phyloP scores from a whole-genome alignment of 2,113 vertebrate genomes.

The Terrapene triunguis region DNA sequence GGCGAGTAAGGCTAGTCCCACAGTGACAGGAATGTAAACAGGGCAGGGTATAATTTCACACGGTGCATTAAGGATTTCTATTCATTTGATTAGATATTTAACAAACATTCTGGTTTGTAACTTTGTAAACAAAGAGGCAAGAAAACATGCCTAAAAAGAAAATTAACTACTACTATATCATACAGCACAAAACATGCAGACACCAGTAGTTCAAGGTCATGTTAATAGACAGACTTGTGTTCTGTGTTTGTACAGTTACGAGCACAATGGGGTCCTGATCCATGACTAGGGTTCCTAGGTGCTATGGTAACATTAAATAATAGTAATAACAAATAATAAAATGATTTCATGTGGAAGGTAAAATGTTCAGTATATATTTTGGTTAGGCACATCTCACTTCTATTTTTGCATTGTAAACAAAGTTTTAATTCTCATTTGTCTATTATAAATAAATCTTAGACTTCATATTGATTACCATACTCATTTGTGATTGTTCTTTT shows the following conservation, averaged over 20 bases:
- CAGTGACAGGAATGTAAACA: neutral
- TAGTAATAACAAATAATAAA: neutral
- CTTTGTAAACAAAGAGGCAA: neutral
- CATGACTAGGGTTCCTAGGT: neutral
- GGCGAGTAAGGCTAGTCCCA: neutral
- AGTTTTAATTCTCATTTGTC: neutral
- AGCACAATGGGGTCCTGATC: neutral
- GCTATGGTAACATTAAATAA: neutral
- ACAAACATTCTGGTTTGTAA: neutral
- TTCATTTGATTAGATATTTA: neutral
- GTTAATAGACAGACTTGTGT: neutral
- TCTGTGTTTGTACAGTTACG: neutral
- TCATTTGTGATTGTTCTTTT: fast-evolving
- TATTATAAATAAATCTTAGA: neutral
- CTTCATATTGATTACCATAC: neutral
- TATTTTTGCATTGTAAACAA: neutral
- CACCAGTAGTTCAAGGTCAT: neutral
- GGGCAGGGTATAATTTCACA: fast-evolving
- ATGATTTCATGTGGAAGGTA: neutral
- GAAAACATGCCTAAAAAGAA: neutral
- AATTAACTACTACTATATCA: neutral
- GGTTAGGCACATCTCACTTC: neutral
- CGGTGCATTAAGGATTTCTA: neutral
- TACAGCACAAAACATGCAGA: neutral
- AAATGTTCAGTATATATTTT: neutral